phyloP scores from a whole-genome alignment of 1,140 invertebrate genomes.

The Carposina sasakii region DNA sequence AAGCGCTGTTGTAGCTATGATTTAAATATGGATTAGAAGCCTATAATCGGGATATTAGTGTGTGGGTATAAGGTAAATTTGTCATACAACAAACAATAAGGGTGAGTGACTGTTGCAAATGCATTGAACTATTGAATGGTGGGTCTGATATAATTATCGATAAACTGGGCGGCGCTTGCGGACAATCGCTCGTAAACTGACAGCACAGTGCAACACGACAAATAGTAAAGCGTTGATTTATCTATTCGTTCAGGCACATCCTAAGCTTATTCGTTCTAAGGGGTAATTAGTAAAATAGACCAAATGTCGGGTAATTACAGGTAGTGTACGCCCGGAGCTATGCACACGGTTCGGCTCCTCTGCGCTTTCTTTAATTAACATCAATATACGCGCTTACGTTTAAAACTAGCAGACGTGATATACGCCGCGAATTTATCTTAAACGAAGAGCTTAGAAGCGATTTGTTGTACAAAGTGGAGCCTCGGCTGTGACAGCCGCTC shows the following conservation, averaged over 20 bases:
- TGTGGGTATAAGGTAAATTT: slow-evolving; percentile 17
- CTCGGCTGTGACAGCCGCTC: slow-evolving; percentile 20
- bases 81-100: slow-evolving; percentile 18
- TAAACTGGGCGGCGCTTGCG: slow-evolving; percentile 10
- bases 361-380: slow-evolving; percentile 43
- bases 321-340: slow-evolving; percentile 6
- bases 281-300: slow-evolving; percentile 12
- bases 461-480: slow-evolving; percentile 38
- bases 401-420: slow-evolving; percentile 39
- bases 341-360: slow-evolving; percentile 7
- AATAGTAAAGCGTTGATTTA: slow-evolving; percentile 6
- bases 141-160: slow-evolving; percentile 20
- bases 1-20: too few species aligned
- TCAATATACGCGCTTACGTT: slow-evolving; percentile 31
- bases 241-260: slow-evolving; percentile 9
- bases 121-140: slow-evolving; percentile 20
- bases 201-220: slow-evolving; percentile 12
- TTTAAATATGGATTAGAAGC: too few species aligned
- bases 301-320: slow-evolving; percentile 18
- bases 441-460: slow-evolving; percentile 26
- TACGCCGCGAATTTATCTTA: slow-evolving; percentile 42
- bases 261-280: slow-evolving; percentile 9
- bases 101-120: slow-evolving; percentile 11
- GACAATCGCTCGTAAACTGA: slow-evolving; percentile 27
- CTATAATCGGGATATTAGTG: too few species aligned